Conservation (phyloP, 1,140 invertebrate genomes). For the Drosophila elegans region DNA sequence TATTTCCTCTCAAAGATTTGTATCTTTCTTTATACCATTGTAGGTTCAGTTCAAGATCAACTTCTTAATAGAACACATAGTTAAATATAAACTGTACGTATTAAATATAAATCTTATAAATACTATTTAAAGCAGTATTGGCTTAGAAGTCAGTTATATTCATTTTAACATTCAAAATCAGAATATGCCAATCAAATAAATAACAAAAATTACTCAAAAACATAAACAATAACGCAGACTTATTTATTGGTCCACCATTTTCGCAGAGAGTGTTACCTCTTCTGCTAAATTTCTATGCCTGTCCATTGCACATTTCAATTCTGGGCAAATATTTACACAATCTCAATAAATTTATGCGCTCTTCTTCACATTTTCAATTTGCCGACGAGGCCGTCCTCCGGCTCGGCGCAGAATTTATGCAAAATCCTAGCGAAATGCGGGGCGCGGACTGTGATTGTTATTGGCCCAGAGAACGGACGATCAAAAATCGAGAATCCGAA, state of each 20-base stretch:
- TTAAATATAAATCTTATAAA: too few species aligned
- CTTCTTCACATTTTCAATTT: constrained; percentile 83
- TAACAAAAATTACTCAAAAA: not conserved
- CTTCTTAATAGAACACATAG: not conserved
- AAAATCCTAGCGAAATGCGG: constrained; percentile 38
- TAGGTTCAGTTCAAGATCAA: not conserved
- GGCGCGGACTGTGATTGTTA: constrained; percentile 61
- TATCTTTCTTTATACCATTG: not conserved
- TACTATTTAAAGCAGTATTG: too few species aligned
- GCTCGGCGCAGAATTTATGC: constrained; percentile 67
- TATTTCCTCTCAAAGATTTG: not conserved
- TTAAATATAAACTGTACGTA: too few species aligned
- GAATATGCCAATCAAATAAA: not conserved
- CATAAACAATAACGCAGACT: not conserved
- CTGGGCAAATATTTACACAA: constrained; percentile 81
- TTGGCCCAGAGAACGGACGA: constrained; percentile 73
- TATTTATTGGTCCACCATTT: constrained; percentile 31
- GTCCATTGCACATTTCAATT: constrained; percentile 55
- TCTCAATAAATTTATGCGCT: constrained; percentile 81
- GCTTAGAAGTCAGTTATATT: too few species aligned
- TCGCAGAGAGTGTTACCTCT: constrained; percentile 4
- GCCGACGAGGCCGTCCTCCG: constrained; percentile 47
- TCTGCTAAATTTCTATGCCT: constrained; percentile 22
- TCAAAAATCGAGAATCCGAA: constrained; percentile 40
- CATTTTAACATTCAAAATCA: too few species aligned